Base-by-base conservation (phyloP, 2,888 invertebrate species). In the Tetragonula carbonaria region DNA sequence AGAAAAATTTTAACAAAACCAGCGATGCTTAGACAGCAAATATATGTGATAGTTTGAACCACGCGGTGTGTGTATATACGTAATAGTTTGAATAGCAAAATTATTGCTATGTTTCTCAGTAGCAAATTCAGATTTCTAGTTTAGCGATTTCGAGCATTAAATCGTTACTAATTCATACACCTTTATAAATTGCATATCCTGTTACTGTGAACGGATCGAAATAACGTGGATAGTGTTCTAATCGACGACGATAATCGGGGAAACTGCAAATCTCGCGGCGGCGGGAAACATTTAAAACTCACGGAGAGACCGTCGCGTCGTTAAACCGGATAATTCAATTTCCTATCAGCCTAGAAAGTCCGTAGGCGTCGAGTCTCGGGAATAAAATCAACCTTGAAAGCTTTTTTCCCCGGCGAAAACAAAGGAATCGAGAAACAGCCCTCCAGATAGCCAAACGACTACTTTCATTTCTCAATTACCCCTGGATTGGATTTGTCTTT, bases 271-370 rank as follows among this genome's bases (percentile, higher is more conserved):
- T 51, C 59, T 65, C 16, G 65, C 13, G 33, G 33, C 5, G 53
- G 50, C 21, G 71, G 57, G 66, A 74, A 70, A 71, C 85, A 74
- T 80, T 86, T 76, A 63, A 86, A 86, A 81, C 78, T 81, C 78
- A 51, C 62, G 51, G 57, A 18, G 65, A 66, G 78, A 62, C 78
- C 67, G 72, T 81, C 84, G 80, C 72, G 72, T 81, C 84, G 80
- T 86, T 85, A 85, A 84, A 85, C 84, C 80, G 78, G 84, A 86
- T 84, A 80, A 86, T 86, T 84, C 78, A 78, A 86, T 86, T 84
- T 84, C 68, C 50, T 66, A 51, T 16, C 59, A 50, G 57, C 73
- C 68, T 76, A 65, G 75, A 63, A 74, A 80, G 78, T 78, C 72
- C 65, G 73, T 72, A 33, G 6, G 77, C 68, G 67, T 23, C 45